A percentile compares a stretch with the other conserved stretches of the same genome.
Evolutionary conservation across 2,797 vertebrate species (phyloP).

Genomic region (Gymnothorax reevesii): DNA sequence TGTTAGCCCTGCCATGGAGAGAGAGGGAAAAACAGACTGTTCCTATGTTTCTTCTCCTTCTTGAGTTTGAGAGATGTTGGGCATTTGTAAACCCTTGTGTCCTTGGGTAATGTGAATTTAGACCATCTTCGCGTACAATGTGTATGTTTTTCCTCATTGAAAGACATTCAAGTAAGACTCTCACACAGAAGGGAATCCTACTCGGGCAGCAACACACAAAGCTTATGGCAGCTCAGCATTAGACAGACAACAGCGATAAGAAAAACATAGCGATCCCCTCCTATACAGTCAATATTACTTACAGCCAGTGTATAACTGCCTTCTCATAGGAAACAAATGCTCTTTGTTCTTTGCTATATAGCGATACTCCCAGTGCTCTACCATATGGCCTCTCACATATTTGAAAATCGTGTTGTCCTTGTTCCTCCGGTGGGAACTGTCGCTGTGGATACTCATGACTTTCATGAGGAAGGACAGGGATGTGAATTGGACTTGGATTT

Average conservation of each 20-base stretch:
- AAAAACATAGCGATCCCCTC: not conserved
- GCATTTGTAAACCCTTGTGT: not conserved
- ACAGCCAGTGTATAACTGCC: not conserved
- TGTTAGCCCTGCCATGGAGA: not conserved
- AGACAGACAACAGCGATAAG: not conserved
- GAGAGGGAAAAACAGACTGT: not conserved
- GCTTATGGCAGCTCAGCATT: not conserved
- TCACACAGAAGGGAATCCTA: not conserved
- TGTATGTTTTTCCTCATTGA: not conserved
- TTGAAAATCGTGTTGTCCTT: not conserved
- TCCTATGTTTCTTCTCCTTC: not conserved
- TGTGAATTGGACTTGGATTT: not conserved
- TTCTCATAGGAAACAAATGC: not conserved
- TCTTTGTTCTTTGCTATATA: not conserved
- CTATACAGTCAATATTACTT: not conserved
- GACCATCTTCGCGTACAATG: not conserved
- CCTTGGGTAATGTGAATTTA: not conserved
- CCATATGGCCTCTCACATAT: not conserved
- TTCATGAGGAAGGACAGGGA: no score
- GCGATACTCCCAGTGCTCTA: not conserved
- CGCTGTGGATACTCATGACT: no score
- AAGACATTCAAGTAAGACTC: constrained; percentile 1
- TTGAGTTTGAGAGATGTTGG: not conserved
- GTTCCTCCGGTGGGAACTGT: not conserved
- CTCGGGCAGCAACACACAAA: not conserved